Conservation (phyloP, 2,797 vertebrate genomes). For the Euthynnus affinis region DNA sequence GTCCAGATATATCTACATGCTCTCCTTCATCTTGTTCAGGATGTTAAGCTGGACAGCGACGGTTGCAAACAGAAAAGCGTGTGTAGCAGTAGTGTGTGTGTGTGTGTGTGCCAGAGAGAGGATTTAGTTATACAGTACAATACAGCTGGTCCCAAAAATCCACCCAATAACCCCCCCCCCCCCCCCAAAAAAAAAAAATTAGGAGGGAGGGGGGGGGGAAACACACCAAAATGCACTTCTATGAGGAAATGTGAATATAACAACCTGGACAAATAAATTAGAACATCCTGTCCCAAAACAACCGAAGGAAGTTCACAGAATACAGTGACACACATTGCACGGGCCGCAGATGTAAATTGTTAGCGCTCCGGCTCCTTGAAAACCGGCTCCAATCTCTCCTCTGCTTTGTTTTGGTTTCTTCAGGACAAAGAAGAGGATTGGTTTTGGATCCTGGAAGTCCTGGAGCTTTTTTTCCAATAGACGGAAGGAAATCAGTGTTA, state of each 20-base stretch:
- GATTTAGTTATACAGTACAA: slow-evolving; percentile 47
- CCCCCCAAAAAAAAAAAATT: no score
- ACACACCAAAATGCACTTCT: slow-evolving; percentile 31
- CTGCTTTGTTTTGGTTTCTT: background rate
- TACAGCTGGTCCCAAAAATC: slow-evolving; percentile 73
- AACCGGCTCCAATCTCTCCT: slow-evolving; percentile 9
- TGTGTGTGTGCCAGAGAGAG: background rate
- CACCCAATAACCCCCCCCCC: slow-evolving; percentile 23
- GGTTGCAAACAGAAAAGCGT: slow-evolving; percentile 1
- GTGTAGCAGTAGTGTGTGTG: slow-evolving; percentile 43
- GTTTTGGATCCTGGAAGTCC: background rate
- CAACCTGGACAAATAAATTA: slow-evolving; percentile 35
- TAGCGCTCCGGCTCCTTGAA: background rate
- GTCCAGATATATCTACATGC: background rate
- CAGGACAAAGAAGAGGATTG: slow-evolving; percentile 20
- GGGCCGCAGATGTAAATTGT: slow-evolving; percentile 12
- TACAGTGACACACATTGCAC: slow-evolving; percentile 32
- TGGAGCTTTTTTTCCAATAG: slow-evolving; percentile 14
- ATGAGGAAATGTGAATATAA: slow-evolving; percentile 36
- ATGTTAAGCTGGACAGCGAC: background rate
- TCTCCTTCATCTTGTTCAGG: slow-evolving; percentile 3
- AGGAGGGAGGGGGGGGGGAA: no score
- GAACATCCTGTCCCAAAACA: slow-evolving; percentile 11
- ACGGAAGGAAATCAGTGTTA: slow-evolving; percentile 41
- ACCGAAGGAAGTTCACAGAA: slow-evolving; percentile 2